These are phyloP conservation scores for Aleadryas rufinucha DNA, from an alignment of 2,113 vertebrate genomes.

Conservation along the genomic window DNA sequence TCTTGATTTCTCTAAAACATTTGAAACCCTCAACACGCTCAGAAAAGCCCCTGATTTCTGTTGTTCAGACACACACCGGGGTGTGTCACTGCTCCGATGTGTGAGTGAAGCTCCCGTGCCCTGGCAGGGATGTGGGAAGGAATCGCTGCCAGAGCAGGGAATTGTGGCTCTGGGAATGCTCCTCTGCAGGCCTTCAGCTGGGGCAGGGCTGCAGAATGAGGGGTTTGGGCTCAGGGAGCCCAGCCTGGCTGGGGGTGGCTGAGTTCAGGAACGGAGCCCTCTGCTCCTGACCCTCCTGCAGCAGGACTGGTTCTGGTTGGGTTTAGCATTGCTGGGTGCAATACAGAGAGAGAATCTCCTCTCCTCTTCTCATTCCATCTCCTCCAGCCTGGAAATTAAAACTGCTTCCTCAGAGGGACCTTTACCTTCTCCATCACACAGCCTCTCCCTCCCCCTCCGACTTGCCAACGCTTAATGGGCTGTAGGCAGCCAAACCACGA, in stretches of 20 bases:
- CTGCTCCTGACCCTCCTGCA: background rate
- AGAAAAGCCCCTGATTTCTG: background rate
- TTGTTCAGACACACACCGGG: background rate
- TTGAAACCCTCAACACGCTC: background rate
- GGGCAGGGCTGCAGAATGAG: background rate
- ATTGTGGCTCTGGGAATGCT: background rate
- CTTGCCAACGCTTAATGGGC: slow-evolving; percentile 2
- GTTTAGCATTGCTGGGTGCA: background rate
- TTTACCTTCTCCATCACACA: slow-evolving; percentile 30
- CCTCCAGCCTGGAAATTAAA: slow-evolving; percentile 55
- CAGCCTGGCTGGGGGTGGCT: background rate
- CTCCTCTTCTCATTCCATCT: background rate
- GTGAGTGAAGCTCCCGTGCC: background rate
- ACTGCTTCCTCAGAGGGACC: slow-evolving; percentile 57
- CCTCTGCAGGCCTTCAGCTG: background rate
- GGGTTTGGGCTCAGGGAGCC: background rate
- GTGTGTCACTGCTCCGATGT: background rate
- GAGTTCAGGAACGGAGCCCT: background rate
- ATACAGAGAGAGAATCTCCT: background rate
- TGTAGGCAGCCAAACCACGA: slow-evolving; percentile 40
- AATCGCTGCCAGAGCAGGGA: background rate
- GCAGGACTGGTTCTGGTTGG: background rate
- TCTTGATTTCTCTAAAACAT: background rate
- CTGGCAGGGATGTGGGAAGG: background rate
- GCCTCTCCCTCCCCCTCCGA: background rate